Percentiles rank a stretch among this genome's conserved stretches.
These are phyloP conservation scores for Notodonta dromedarius DNA, from an alignment of 2,888 invertebrate species.

Conservation along the genomic window DNA sequence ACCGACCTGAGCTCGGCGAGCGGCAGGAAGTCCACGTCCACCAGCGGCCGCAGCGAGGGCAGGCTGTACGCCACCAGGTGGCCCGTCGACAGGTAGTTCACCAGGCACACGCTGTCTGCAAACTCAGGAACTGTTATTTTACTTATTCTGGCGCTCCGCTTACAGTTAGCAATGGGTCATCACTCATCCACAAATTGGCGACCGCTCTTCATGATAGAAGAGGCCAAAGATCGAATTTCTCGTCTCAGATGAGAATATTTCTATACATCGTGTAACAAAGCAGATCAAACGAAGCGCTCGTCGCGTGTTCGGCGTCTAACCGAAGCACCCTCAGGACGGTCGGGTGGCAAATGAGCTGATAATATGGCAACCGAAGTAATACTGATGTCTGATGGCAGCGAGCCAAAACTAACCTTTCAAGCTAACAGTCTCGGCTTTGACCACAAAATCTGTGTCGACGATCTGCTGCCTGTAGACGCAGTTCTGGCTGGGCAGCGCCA, in stretches of 20 bases:
- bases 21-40: constrained; percentile 97
- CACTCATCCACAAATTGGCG: no score
- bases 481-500: constrained; percentile 97
- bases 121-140: constrained; percentile 14
- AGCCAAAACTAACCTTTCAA: constrained; percentile 88
- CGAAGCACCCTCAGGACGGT: no score
- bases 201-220: no score
- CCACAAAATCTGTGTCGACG: constrained; percentile 96
- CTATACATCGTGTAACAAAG: no score
- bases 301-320: no score
- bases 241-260: no score
- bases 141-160: no score
- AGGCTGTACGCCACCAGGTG: constrained; percentile 97
- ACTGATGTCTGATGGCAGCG: no score
- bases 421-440: constrained; percentile 96
- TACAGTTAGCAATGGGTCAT: neutral
- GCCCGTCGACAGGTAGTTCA: constrained; percentile 97
- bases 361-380: no score
- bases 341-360: no score
- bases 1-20: constrained; percentile 95
- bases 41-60: constrained; percentile 96
- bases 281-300: no score
- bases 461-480: constrained; percentile 97
- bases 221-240: neutral
- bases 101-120: constrained; percentile 96